Percentiles rank a stretch among this genome's conserved stretches.
These are phyloP conservation scores for Sminthurides bifidus DNA, from an alignment of 1,140 invertebrate species.

Conservation along the genomic window DNA sequence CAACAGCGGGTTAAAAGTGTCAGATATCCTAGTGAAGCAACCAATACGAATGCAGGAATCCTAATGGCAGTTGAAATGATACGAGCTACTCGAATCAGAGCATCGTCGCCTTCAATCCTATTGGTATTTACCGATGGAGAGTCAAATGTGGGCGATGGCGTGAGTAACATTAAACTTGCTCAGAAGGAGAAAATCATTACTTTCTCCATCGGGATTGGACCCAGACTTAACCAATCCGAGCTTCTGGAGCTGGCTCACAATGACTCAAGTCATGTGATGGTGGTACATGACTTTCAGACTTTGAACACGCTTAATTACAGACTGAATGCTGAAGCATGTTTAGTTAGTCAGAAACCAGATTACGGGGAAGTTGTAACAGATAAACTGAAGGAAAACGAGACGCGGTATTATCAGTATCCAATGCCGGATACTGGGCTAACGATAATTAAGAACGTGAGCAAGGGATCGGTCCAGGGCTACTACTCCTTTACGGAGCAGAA, in stretches of 20 bases:
- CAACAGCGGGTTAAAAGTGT: not conserved
- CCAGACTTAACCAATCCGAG: not conserved
- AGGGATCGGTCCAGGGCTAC: not conserved
- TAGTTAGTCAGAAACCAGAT: not conserved
- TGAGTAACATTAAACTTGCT: not conserved
- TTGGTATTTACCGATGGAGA: constrained; percentile 10
- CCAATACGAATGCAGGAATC: not conserved
- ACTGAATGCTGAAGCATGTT: constrained; percentile 1
- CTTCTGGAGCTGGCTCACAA: not conserved
- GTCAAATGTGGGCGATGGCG: not conserved
- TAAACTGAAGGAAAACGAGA: not conserved
- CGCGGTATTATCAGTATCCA: not conserved
- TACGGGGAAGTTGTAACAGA: not conserved
- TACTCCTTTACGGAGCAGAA: not conserved
- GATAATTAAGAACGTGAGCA: not conserved
- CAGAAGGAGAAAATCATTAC: not conserved
- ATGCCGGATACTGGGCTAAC: not conserved
- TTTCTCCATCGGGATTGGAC: constrained; percentile 5
- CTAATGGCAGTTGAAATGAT: not conserved
- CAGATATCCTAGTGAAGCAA: not conserved
- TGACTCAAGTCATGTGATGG: not conserved
- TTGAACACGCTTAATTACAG: not conserved
- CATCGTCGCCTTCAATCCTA: too few relatives aligned
- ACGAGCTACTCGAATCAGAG: not conserved
- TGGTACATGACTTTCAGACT: not conserved